Percentiles rank a stretch among this genome's conserved stretches.
These are phyloP conservation scores for Coregonus clupeaformis DNA, from an alignment of 2,113 vertebrate genomes.

Conservation along the genomic window DNA sequence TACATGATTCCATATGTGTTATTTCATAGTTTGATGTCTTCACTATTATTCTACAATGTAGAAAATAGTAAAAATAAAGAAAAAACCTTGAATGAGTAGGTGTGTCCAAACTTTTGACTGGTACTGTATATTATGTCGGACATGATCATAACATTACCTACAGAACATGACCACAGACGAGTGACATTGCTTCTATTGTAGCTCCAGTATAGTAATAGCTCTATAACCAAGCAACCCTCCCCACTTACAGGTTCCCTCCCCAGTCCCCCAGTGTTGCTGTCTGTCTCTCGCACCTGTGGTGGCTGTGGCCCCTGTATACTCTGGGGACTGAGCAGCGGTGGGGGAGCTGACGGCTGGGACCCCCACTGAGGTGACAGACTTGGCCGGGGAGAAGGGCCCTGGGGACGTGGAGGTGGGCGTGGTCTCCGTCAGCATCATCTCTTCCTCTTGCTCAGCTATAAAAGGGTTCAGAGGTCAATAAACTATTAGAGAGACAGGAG, in stretches of 20 bases:
- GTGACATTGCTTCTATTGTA: background rate
- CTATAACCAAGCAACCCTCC: background rate
- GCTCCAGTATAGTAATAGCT: background rate
- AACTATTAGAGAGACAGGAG: background rate
- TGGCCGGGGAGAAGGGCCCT: constrained; percentile 86
- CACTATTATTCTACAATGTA: too few species aligned
- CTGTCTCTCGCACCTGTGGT: constrained; percentile 82
- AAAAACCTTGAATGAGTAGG: too few species aligned
- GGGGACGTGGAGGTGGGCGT: constrained; percentile 85
- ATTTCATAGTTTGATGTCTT: too few species aligned
- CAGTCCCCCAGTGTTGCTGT: constrained; percentile 2
- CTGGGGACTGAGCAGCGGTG: constrained; percentile 85
- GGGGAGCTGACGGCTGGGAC: constrained; percentile 84
- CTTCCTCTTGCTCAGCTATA: constrained; percentile 82
- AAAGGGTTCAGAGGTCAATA: constrained; percentile 7
- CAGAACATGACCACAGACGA: background rate
- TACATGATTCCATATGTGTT: too few species aligned
- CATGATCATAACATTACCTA: background rate
- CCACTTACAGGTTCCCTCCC: background rate
- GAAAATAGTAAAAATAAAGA: too few species aligned
- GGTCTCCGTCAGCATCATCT: constrained; percentile 81
- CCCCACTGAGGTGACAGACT: constrained; percentile 85
- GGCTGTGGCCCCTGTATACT: constrained; percentile 79
- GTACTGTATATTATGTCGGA: background rate
- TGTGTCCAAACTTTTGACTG: too few species aligned